Evolutionary conservation across 1,140 invertebrate species (phyloP).

Genomic region (Myzus persicae): DNA sequence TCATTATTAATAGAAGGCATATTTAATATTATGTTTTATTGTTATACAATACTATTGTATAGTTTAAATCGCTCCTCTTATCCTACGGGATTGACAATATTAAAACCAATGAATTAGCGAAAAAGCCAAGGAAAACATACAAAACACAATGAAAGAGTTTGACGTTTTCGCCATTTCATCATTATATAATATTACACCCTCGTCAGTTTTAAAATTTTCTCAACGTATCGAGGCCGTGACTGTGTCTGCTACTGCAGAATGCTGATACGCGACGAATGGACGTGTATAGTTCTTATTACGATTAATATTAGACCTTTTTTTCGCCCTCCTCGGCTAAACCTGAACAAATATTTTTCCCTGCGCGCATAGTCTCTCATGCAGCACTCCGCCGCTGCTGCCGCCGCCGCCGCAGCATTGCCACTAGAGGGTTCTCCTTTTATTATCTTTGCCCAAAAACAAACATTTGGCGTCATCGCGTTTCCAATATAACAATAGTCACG

Average conservation of each 20-base stretch:
- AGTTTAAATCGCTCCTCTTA: not conserved
- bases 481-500: constrained; percentile 38
- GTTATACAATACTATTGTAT: not conserved
- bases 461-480: constrained; percentile 44
- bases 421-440: constrained; percentile 49
- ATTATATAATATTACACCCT: constrained; percentile 6
- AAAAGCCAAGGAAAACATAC: not conserved
- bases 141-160: not conserved
- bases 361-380: not conserved
- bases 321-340: not conserved
- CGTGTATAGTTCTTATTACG: constrained; percentile 12
- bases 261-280: not conserved
- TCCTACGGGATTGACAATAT: not conserved
- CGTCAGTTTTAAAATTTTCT: not conserved
- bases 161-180: not conserved
- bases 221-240: not conserved
- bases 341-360: constrained; percentile 56
- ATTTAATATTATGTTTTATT: not conserved
- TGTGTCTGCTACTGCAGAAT: not conserved
- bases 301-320: constrained; percentile 34
- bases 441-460: constrained; percentile 51
- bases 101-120: constrained; percentile 46
- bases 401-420: not conserved
- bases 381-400: not conserved
- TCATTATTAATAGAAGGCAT: not conserved